These are phyloP conservation scores for Lithobates pipiens DNA, from an alignment of 2,797 vertebrate genomes.

Conservation along the genomic window DNA sequence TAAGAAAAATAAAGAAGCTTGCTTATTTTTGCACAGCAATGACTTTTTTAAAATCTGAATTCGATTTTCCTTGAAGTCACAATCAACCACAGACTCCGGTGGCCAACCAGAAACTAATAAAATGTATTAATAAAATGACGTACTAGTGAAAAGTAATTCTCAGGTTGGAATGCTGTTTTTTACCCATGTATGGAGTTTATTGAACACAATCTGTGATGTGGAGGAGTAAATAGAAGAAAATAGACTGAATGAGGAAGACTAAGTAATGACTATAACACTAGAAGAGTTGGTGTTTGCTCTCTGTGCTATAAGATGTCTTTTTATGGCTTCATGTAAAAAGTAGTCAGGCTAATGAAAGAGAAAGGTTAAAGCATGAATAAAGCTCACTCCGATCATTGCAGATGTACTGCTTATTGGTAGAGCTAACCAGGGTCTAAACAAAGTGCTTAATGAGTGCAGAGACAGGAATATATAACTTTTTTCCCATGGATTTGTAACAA, in stretches of 20 bases:
- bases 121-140: conserved; percentile 44
- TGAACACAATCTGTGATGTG: conserved; percentile 20
- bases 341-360: background rate
- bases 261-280: conserved; percentile 6
- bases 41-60: background rate
- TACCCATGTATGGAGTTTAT: background rate
- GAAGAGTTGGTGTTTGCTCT: background rate
- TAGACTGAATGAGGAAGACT: conserved; percentile 21
- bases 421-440: conserved; percentile 20
- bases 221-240: conserved; percentile 20
- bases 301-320: background rate
- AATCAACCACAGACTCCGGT: conserved; percentile 12
- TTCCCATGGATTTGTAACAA: conserved; percentile 26
- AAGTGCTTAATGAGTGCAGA: conserved; percentile 35
- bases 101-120: conserved; percentile 28
- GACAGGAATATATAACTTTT: conserved; percentile 30
- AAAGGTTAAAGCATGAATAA: conserved; percentile 37
- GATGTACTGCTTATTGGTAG: conserved; percentile 28
- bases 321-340: conserved; percentile 25
- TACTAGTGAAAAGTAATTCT: conserved; percentile 28
- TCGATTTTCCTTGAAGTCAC: conserved; percentile 26
- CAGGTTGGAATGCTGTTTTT: background rate
- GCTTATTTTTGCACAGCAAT: background rate
- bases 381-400: conserved; percentile 12
- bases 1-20: background rate